These are phyloP conservation scores for Pandemis corylana DNA, from an alignment of 2,888 invertebrate genomes.

Conservation along the genomic window DNA sequence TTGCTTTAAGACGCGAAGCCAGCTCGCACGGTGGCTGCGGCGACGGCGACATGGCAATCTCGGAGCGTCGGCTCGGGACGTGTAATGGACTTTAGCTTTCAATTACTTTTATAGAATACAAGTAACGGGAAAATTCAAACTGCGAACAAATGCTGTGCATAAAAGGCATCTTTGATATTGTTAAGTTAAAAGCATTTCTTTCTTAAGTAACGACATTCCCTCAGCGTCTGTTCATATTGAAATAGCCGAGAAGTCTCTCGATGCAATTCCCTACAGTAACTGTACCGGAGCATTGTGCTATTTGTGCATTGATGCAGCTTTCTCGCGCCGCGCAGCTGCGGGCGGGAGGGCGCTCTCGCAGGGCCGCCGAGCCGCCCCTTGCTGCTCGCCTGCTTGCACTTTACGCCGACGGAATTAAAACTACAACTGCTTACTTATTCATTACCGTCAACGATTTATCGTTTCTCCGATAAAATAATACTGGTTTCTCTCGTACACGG, in stretches of 20 bases:
- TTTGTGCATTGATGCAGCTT: not conserved
- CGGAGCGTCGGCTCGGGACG: no score
- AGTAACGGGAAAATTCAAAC: not conserved
- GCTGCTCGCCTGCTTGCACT: not conserved
- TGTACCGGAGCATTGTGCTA: not conserved
- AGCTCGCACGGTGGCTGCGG: no score
- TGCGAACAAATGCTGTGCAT: no score
- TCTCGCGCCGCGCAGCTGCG: slow-evolving; percentile 8
- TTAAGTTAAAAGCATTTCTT: slow-evolving; percentile 4
- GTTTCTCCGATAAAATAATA: not conserved
- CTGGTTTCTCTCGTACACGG: not conserved
- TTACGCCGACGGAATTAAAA: not conserved
- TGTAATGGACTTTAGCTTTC: not conserved
- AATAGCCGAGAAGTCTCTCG: not conserved
- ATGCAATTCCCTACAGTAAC: not conserved
- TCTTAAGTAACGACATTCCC: slow-evolving; percentile 1
- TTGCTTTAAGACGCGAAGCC: no score
- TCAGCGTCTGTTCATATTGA: not conserved
- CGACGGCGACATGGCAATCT: no score
- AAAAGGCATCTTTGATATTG: not conserved
- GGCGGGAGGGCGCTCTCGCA: slow-evolving; percentile 7
- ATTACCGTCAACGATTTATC: not conserved
- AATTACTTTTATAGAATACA: not conserved
- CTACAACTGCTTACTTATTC: not conserved
- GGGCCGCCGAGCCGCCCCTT: not conserved